These are phyloP conservation scores for Ennomos quercinarius DNA, from an alignment of 2,888 invertebrate genomes.

Conservation along the genomic window DNA sequence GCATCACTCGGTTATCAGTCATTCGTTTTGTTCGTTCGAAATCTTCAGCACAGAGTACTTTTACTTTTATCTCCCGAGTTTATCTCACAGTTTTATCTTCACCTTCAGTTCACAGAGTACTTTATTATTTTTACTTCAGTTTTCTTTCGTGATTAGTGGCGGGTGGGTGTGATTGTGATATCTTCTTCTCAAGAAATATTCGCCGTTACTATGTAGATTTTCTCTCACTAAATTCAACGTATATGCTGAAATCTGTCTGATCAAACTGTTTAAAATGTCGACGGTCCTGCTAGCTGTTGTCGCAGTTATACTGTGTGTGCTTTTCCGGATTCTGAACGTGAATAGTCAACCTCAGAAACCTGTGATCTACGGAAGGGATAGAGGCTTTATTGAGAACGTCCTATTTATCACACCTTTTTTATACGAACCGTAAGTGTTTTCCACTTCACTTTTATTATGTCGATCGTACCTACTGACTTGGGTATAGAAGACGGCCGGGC, in stretches of 20 bases:
- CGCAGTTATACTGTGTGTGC: slow-evolving; percentile 92
- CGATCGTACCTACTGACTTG: too few species aligned
- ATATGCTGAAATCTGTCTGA: slow-evolving; percentile 32
- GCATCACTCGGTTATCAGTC: too few species aligned
- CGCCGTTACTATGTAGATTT: slow-evolving; percentile 70
- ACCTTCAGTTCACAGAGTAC: too few species aligned
- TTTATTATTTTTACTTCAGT: too few species aligned
- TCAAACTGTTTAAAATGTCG: slow-evolving; percentile 85
- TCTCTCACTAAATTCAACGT: slow-evolving; percentile 36
- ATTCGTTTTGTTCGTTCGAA: slow-evolving; percentile 27
- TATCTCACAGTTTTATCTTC: too few species aligned
- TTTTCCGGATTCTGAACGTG: slow-evolving; percentile 93
- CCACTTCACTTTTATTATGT: background rate
- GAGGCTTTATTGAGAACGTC: slow-evolving; percentile 90
- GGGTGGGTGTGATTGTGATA: slow-evolving; percentile 50
- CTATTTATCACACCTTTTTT: slow-evolving; percentile 92
- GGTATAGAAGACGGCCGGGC: background rate
- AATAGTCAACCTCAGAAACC: slow-evolving; percentile 93
- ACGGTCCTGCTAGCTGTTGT: slow-evolving; percentile 92
- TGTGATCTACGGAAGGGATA: slow-evolving; percentile 90
- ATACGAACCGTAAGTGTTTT: slow-evolving; percentile 91
- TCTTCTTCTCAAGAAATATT: slow-evolving; percentile 50
- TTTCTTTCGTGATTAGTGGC: slow-evolving; percentile 48
- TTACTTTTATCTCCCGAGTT: too few species aligned
- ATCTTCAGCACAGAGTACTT: too few species aligned